Evolutionary conservation across 2,113 vertebrate species (phyloP).

Genomic region (Felis catus): DNA sequence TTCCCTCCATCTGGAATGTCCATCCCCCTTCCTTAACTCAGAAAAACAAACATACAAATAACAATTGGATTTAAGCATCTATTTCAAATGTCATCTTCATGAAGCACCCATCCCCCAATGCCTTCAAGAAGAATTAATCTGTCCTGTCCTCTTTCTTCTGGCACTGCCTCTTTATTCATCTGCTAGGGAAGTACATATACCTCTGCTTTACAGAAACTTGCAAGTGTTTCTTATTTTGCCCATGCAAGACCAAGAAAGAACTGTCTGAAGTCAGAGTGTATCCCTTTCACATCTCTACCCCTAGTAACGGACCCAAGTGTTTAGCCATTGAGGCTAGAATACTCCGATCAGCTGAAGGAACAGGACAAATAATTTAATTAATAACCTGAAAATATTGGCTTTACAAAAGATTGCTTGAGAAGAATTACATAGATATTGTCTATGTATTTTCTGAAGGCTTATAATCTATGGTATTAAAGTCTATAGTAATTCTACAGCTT

Average conservation of each 20-base stretch:
- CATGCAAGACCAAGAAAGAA: not conserved
- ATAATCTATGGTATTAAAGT: not conserved
- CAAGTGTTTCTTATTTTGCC: not conserved
- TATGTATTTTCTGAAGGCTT: not conserved
- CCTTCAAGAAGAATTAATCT: not conserved
- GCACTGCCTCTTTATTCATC: not conserved
- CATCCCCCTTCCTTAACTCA: not conserved
- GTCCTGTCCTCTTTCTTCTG: not conserved
- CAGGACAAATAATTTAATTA: constrained; percentile 39
- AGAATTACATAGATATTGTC: not conserved
- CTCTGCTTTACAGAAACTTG: not conserved
- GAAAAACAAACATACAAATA: not conserved
- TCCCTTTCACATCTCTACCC: not conserved
- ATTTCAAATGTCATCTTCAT: not conserved
- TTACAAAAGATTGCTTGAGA: not conserved
- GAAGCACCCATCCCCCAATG: not conserved
- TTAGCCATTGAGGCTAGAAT: not conserved
- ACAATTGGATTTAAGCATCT: not conserved
- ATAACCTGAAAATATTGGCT: not conserved
- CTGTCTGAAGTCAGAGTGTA: not conserved
- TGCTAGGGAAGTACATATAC: not conserved
- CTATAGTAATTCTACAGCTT: too few relatives aligned
- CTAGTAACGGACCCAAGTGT: not conserved
- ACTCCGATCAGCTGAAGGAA: not conserved
- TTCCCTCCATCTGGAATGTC: not conserved